Conservation (phyloP, 2,888 invertebrate genomes). For the Andrena flavipes region DNA sequence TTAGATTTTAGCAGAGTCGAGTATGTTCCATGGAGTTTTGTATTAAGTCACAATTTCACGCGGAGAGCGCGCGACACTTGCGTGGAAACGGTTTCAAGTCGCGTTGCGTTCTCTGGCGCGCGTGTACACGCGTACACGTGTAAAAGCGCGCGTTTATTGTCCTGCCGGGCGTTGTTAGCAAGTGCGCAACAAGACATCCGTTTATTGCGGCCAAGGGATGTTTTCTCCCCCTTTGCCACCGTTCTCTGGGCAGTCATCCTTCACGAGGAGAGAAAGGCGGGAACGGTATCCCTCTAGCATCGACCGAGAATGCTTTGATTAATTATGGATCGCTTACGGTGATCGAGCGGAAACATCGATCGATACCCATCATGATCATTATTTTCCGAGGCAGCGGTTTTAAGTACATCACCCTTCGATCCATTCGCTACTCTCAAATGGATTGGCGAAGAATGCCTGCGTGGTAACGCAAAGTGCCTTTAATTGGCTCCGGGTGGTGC, state of each 20-base stretch:
- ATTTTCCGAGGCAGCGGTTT: conserved; percentile 41
- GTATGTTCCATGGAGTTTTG: not conserved
- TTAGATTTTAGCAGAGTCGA: not conserved
- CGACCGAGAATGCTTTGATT: conserved; percentile 67
- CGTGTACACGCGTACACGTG: conserved; percentile 56
- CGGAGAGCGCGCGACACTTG: conserved; percentile 16
- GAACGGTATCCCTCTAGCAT: conserved; percentile 47
- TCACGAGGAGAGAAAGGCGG: conserved; percentile 36
- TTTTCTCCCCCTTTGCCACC: conserved; percentile 54
- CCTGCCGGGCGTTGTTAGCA: conserved; percentile 78
- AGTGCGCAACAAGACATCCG: conserved; percentile 77
- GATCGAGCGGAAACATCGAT: conserved; percentile 61
- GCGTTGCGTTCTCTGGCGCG: conserved; percentile 10
- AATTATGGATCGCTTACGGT: conserved; percentile 75
- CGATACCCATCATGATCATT: conserved; percentile 48
- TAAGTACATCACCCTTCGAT: conserved; percentile 8
- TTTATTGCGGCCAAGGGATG: conserved; percentile 78
- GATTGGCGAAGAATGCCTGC: conserved; percentile 21
- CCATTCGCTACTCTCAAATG: conserved; percentile 19
- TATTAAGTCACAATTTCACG: not conserved
- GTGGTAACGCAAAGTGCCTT: conserved; percentile 24
- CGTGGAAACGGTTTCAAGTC: conserved; percentile 37
- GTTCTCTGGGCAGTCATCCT: conserved; percentile 21
- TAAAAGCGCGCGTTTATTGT: conserved; percentile 77
- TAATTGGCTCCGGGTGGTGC: conserved; percentile 35